Base-by-base conservation (phyloP, 2,113 vertebrate species). In the Pycnonotus jocosus region DNA sequence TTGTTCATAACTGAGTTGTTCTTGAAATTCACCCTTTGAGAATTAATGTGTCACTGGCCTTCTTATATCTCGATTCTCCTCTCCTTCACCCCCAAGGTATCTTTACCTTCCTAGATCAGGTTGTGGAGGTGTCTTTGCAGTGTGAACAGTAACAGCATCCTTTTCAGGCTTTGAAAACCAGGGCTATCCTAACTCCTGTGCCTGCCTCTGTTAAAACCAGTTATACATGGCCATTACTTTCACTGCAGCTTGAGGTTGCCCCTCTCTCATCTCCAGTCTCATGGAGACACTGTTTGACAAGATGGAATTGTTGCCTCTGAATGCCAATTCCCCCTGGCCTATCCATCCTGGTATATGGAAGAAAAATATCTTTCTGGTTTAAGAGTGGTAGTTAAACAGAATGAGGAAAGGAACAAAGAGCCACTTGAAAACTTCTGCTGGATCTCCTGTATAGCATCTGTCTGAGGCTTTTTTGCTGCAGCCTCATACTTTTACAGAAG, bases 71-170 rank as follows among this genome's bases (percentile, higher is more conserved):
- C 20, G 8, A 54, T 61, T 77, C 25, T 50, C 21, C 8, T 11
- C 15, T 23, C 21, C 6, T n/a, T 21, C 7, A 3, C 10, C 12
- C 3, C 2, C 1, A 2, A 1, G 21, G 15, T 44, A 8, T 57
- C 48, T 53, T 48, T 68, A 5, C 5, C 10, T 66, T 91, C 23
- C 16, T 54, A 16, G 6, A 42, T 45, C 12, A 35, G 21, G 10
- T 64, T 77, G n/a, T 62, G 20, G 22, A 15, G 28, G 13, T 40
- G 38, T 53, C 51, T 91, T 74, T 60, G 20, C 31, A 33, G 12
- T 38, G 50, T 90, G 50, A 83, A 42, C 33, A 42, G 2, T 65
- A 62, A 11, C 7, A 45, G 11, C 61, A 21, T 54, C 64, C 18
- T 62, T 80, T 28, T 5, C 42, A 81, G 42, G 35, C 54, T 92